phyloP scores from a whole-genome alignment of 2,797 vertebrate genomes.

The Parambassis ranga region DNA sequence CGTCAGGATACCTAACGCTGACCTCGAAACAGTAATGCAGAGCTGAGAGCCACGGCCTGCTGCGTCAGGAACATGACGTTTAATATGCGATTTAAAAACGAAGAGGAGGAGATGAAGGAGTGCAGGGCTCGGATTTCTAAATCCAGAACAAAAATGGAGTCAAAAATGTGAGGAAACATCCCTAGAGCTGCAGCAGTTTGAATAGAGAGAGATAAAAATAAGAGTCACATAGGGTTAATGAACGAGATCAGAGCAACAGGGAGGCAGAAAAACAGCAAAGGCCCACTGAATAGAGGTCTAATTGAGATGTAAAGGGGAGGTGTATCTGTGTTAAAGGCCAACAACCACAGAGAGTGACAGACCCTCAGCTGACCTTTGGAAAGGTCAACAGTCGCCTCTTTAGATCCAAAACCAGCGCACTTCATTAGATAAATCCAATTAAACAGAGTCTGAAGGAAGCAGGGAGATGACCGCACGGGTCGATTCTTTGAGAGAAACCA shows the following conservation, averaged over 20 bases:
- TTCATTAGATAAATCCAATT: constrained; percentile 21
- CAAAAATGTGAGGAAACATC: neutral
- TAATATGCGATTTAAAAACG: constrained; percentile 1
- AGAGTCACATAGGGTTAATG: constrained; percentile 9
- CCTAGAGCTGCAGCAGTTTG: constrained; percentile 10
- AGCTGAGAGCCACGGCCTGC: neutral
- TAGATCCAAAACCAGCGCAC: neutral
- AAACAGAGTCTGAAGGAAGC: constrained; percentile 1
- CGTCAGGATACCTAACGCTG: neutral
- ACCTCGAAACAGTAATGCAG: neutral
- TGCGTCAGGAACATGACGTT: constrained; percentile 25
- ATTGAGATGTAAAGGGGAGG: constrained; percentile 1
- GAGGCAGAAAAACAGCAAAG: neutral
- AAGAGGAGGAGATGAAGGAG: constrained; percentile 9
- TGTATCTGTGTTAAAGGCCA: constrained; percentile 7
- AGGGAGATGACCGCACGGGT: too few species aligned
- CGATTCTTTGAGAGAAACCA: neutral
- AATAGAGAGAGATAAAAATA: neutral
- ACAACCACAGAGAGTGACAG: neutral
- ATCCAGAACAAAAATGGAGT: too few species aligned
- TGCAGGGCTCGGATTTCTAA: neutral
- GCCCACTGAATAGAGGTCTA: neutral
- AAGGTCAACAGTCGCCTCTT: constrained; percentile 21
- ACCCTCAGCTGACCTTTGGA: constrained; percentile 6
- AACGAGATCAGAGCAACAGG: neutral